Evolutionary conservation across 2,888 invertebrate species (phyloP).

Genomic region (Peribatodes rhomboidaria): DNA sequence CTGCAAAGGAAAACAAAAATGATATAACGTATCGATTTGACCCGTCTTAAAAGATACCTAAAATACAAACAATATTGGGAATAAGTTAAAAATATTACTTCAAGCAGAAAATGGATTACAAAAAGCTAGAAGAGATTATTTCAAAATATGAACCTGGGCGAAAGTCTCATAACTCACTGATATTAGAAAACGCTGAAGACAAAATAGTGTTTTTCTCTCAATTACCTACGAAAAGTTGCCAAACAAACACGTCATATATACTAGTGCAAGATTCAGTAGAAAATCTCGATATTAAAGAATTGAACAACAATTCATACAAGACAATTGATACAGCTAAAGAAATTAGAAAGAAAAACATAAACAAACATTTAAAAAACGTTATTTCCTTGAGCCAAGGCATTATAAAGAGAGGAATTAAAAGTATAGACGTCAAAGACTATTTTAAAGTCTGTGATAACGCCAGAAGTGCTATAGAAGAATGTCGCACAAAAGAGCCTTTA

Average conservation of each 20-base stretch:
- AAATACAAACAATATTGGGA: no score
- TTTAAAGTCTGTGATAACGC: constrained; percentile 51
- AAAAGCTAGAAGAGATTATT: background rate
- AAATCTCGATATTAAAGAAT: background rate
- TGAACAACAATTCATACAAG: background rate
- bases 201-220: background rate
- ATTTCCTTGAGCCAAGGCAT: constrained; percentile 50
- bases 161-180: background rate
- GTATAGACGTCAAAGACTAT: constrained; percentile 47
- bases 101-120: background rate
- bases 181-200: background rate
- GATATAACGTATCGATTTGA: no score
- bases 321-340: background rate
- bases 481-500: constrained; percentile 28
- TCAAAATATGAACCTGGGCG: background rate
- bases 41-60: no score
- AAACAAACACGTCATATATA: background rate
- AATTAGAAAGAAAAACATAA: constrained; percentile 33
- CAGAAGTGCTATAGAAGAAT: constrained; percentile 45
- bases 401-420: constrained; percentile 45
- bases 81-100: background rate
- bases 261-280: background rate
- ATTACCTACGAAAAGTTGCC: background rate
- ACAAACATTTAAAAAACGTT: constrained; percentile 48
- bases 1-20: no score